These are phyloP conservation scores for Nothocercus nigrocapillus DNA, from an alignment of 2,113 vertebrate species.

Conservation along the genomic window DNA sequence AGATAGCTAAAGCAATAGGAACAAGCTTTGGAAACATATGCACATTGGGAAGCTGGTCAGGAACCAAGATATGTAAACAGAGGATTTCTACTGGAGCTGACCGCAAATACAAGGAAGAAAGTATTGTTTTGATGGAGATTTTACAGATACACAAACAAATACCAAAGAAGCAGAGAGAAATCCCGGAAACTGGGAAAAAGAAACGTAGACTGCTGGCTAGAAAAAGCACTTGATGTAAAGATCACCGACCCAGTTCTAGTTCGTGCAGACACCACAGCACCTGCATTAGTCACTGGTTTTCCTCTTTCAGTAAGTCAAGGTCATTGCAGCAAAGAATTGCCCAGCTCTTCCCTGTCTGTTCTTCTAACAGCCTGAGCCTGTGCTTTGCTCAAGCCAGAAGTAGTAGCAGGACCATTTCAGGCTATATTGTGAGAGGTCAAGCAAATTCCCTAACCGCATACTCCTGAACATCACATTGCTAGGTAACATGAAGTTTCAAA, in stretches of 20 bases:
- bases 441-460: background rate
- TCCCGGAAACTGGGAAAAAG: background rate
- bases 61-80: background rate
- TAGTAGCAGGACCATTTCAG: background rate
- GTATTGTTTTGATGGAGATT: background rate
- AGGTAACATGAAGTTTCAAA: background rate
- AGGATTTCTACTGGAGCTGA: background rate
- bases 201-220: background rate
- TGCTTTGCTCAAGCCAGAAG: background rate
- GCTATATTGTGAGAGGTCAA: background rate
- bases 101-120: background rate
- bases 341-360: background rate
- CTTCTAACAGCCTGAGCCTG: background rate
- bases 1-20: background rate
- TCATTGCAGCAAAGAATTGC: background rate
- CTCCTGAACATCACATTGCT: background rate
- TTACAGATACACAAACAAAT: background rate
- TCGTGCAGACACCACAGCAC: background rate
- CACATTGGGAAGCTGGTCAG: background rate
- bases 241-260: background rate
- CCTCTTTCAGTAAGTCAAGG: background rate
- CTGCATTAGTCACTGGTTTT: background rate
- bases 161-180: background rate
- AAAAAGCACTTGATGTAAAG: background rate
- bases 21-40: background rate